Percentiles rank a stretch among this genome's conserved stretches.
Conservation (phyloP, 2,888 invertebrate genomes). For the Chrysolina haemoptera region DNA sequence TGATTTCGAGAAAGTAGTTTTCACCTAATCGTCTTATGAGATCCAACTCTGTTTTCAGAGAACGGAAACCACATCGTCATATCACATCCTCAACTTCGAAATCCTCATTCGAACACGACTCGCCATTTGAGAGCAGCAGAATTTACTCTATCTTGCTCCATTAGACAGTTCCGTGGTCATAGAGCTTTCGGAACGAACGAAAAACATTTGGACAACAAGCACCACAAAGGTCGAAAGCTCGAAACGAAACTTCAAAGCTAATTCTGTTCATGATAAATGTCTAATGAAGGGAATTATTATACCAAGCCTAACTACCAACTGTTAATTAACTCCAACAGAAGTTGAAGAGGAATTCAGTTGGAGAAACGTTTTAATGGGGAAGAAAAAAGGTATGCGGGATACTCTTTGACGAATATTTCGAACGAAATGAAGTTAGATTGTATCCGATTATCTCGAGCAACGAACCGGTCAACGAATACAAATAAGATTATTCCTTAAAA, state of each 20-base stretch:
- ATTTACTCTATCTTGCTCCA: background rate
- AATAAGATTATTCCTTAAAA: background rate
- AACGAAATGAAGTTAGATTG: conserved; percentile 11
- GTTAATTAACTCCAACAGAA: conserved; percentile 39
- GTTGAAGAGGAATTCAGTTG: conserved; percentile 28
- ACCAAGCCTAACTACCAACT: conserved; percentile 34
- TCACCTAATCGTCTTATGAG: background rate
- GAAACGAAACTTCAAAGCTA: conserved; percentile 36
- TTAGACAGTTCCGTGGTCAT: conserved; percentile 2
- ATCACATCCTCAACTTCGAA: background rate
- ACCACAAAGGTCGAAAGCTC: conserved; percentile 27
- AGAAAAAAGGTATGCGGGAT: conserved; percentile 26
- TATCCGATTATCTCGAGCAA: background rate
- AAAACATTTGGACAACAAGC: conserved; percentile 33
- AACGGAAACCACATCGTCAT: background rate
- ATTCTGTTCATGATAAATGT: conserved; percentile 39
- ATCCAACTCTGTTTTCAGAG: background rate
- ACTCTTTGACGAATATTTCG: conserved; percentile 8
- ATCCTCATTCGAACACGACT: background rate
- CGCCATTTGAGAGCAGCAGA: background rate
- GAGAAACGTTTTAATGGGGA: conserved; percentile 31
- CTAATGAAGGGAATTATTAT: conserved; percentile 40
- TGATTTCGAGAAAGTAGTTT: background rate
- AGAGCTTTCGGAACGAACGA: conserved; percentile 19
- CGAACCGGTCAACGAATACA: background rate